phyloP scores from a whole-genome alignment of 2,113 vertebrate species.

The Cynocephalus volans region DNA sequence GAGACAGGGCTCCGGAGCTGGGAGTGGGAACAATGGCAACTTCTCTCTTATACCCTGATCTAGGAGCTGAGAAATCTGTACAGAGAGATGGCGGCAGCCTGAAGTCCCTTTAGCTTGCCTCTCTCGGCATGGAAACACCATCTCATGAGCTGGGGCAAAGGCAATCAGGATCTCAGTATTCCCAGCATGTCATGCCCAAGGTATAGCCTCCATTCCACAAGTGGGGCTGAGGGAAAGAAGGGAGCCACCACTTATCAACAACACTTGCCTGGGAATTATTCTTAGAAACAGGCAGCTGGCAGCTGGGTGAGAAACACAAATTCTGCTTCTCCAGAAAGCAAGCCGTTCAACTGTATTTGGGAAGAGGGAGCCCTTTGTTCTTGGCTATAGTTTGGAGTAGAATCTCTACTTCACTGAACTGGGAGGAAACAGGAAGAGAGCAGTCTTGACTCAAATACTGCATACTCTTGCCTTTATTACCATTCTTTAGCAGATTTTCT shows the following conservation, averaged over 20 bases:
- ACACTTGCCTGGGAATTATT: neutral
- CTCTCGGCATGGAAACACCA: neutral
- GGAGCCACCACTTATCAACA: neutral
- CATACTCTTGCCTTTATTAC: neutral
- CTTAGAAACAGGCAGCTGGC: neutral
- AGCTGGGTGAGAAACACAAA: neutral
- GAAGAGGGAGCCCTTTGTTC: neutral
- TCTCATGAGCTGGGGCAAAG: neutral
- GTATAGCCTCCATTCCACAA: neutral
- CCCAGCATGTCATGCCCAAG: too few species aligned
- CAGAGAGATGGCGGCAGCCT: neutral
- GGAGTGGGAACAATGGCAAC: neutral
- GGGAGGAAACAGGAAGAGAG: neutral
- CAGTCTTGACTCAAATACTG: neutral
- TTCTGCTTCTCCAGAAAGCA: neutral
- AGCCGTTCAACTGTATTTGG: neutral
- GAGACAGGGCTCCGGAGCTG: neutral
- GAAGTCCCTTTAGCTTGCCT: neutral
- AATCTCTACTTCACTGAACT: neutral
- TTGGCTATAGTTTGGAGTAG: neutral
- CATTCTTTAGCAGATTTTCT: neutral
- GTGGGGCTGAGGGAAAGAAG: neutral
- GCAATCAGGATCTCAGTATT: neutral
- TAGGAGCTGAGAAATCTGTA: neutral
- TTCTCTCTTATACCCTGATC: neutral